Base-by-base conservation (phyloP, 2,888 invertebrate genomes). In the Galerucella pusilla region DNA sequence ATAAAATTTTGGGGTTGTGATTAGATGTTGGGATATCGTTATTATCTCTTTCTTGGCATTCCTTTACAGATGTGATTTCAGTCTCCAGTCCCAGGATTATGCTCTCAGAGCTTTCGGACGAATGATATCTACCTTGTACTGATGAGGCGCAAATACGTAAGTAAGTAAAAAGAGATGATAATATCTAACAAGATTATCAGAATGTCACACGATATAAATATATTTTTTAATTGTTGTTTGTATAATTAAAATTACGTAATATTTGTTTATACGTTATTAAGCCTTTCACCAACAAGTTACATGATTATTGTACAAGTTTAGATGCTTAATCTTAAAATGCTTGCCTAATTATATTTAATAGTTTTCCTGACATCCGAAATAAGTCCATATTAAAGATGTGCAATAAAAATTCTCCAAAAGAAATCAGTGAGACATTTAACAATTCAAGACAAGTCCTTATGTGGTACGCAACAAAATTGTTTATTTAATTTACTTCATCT, bases 331-430 rank as follows among this genome's bases (percentile, higher is more conserved):
- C 14, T 14, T 12, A 14, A 49, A 49, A 49, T 49, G 3, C 11
- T 49, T 49, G 11, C 49, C 49, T 49, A 14, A 49, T 49, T 49
- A 49, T 5, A 49, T 12, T 14, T 49, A 12, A 49, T 49, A 14
- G 49, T 42, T 35, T 35, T 63, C 63, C 28, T 63, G 14, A 14
- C 63, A 35, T 63, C 12, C 42, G 35, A 35, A 63, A 59, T 16
- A 63, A 42, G 11, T 60, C 28, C 28, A n/a, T 35, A 35, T 28
- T 14, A 14, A 63, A 63, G 25, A 42, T 25, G 35, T 42, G 63
- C n/a, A 63, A 63, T 63, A 63, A 35, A 63, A 63, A 63, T 63
- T 63, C 63, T 63, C 63, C 4, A 63, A 63, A 63, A 63, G 63
- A 63, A 63, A 63, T 63, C 35, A 35, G 63, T 12, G 63, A 14